Conservation (phyloP, 2,113 vertebrate genomes). For the Pica pica region DNA sequence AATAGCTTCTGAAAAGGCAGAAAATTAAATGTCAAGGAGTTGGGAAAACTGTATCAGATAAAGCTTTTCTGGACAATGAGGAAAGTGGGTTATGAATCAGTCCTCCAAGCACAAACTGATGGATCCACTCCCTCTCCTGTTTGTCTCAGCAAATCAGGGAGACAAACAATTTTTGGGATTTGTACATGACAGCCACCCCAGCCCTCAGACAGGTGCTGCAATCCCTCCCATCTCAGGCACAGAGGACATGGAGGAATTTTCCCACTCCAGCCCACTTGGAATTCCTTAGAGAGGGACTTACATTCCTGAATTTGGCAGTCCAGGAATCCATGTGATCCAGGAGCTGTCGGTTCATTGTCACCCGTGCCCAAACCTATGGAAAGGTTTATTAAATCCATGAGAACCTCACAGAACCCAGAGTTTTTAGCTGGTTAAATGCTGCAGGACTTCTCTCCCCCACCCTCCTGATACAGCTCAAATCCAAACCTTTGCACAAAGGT, state of each 20-base stretch:
- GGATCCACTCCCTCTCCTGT: background rate
- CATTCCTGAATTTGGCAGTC: conserved; percentile 95
- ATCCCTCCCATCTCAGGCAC: background rate
- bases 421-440: background rate
- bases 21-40: background rate
- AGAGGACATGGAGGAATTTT: accelerated
- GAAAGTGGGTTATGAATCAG: background rate
- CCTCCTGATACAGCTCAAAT: background rate
- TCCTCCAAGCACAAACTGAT: background rate
- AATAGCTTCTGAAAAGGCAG: background rate
- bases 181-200: background rate
- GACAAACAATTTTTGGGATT: background rate
- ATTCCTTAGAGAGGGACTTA: conserved; percentile 51
- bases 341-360: conserved; percentile 84
- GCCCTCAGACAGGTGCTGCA: background rate
- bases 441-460: background rate
- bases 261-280: no score
- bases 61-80: background rate
- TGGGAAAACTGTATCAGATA: background rate
- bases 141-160: background rate
- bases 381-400: background rate
- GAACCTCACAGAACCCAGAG: background rate
- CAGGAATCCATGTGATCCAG: conserved; percentile 89
- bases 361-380: conserved; percentile 89
- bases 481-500: background rate